Percentiles rank a stretch among this genome's conserved stretches.
phyloP scores from a whole-genome alignment of 2,113 vertebrate species.

The Poeciliopsis turrubarensis region DNA sequence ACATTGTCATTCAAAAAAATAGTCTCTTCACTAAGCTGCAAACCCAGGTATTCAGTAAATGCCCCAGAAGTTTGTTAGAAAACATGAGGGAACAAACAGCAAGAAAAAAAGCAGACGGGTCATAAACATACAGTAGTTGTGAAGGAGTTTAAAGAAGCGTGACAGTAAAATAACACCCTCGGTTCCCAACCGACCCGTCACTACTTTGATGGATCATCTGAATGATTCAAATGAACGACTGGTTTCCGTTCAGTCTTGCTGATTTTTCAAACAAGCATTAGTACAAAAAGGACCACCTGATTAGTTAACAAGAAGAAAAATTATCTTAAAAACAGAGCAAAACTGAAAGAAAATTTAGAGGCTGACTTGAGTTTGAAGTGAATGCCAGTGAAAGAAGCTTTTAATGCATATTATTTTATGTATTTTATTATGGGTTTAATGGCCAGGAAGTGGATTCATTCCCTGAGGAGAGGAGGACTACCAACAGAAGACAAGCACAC shows the following conservation, averaged over 20 bases:
- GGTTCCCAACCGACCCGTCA: not conserved
- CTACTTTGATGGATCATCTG: not conserved
- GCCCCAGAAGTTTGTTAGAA: not conserved
- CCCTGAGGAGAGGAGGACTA: not conserved
- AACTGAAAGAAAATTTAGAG: too few relatives aligned
- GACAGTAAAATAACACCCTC: not conserved
- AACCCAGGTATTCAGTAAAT: not conserved
- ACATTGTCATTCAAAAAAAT: too few relatives aligned
- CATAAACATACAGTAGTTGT: too few relatives aligned
- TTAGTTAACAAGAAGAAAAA: too few relatives aligned
- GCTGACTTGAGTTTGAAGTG: not conserved
- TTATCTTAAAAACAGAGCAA: too few relatives aligned
- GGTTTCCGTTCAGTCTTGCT: not conserved
- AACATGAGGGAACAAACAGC: not conserved
- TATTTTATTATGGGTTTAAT: not conserved
- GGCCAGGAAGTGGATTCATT: not conserved
- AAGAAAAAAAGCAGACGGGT: not conserved
- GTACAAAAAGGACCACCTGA: not conserved
- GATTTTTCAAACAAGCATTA: not conserved
- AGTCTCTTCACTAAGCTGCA: not conserved
- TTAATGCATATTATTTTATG: not conserved
- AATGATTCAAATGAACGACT: not conserved
- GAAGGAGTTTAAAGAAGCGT: not conserved
- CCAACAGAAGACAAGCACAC: not conserved
- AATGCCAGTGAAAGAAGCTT: not conserved